Conservation (phyloP, 2,797 vertebrate species). For the Manis pentadactyla region DNA sequence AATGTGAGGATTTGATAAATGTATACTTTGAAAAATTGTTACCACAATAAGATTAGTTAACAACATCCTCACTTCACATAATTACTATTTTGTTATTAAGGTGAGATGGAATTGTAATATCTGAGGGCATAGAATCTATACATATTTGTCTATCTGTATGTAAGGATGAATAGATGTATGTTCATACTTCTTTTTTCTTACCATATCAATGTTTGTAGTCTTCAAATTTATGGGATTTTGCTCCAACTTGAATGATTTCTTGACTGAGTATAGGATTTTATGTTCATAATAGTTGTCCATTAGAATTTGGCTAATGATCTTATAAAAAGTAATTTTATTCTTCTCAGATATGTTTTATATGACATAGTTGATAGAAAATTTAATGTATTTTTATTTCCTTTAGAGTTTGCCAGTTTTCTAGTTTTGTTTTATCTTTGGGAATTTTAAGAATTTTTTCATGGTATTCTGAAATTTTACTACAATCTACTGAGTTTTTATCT, state of each 20-base stretch:
- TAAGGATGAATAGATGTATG: neutral
- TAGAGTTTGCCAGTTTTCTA: neutral
- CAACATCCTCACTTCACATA: neutral
- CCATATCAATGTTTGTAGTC: neutral
- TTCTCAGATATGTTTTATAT: neutral
- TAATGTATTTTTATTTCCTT: neutral
- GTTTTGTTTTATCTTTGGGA: neutral
- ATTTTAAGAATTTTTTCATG: neutral
- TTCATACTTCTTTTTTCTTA: neutral
- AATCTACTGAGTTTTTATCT: neutral
- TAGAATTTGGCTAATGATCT: neutral
- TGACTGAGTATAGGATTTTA: neutral
- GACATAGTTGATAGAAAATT: neutral
- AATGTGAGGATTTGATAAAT: neutral
- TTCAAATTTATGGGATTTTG: neutral
- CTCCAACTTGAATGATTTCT: neutral
- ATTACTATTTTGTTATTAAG: neutral
- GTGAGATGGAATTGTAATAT: neutral
- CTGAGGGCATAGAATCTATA: neutral
- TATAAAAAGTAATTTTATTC: neutral
- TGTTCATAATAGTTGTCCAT: neutral
- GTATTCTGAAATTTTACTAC: neutral
- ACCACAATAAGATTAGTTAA: neutral
- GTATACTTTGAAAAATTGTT: neutral
- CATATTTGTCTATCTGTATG: neutral